A percentile compares a stretch with the other conserved stretches of the same genome.
Evolutionary conservation across 2,113 vertebrate species (phyloP).

Genomic region (Phoenicopterus ruber): DNA sequence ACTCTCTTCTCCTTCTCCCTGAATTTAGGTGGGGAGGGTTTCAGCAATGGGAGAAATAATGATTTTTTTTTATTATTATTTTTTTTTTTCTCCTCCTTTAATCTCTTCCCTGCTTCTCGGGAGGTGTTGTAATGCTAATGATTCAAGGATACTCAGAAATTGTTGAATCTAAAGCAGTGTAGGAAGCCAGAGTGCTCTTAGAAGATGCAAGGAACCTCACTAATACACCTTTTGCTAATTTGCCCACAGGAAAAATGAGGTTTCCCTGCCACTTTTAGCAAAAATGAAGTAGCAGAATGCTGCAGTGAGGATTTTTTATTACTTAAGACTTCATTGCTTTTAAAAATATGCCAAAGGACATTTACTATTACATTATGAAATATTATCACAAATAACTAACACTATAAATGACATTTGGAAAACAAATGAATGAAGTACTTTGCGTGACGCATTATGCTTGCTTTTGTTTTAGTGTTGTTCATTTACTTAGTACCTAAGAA

Average conservation of each 20-base stretch:
- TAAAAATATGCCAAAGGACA: not conserved
- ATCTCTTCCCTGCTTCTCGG: not conserved
- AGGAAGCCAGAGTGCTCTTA: not conserved
- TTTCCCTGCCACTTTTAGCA: not conserved
- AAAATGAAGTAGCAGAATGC: not conserved
- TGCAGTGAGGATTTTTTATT: not conserved
- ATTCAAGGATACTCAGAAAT: not conserved
- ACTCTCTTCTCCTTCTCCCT: not conserved
- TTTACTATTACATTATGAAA: not conserved
- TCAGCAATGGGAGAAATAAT: not conserved
- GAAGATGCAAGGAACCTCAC: not conserved
- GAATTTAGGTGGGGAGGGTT: not conserved
- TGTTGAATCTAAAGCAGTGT: not conserved
- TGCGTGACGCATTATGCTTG: not conserved
- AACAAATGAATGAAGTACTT: not conserved
- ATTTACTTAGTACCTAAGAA: not conserved
- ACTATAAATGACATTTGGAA: not conserved
- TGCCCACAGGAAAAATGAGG: not conserved
- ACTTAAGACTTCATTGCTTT: not conserved
- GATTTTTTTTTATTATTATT: not conserved
- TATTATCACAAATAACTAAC: not conserved
- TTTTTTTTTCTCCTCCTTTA: not conserved
- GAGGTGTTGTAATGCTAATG: not conserved
- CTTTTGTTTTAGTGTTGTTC: not conserved
- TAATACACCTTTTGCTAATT: not conserved